phyloP scores from a whole-genome alignment of 53 echinoderm and acorn worm genomes.

The Paracentrotus lividus region DNA sequence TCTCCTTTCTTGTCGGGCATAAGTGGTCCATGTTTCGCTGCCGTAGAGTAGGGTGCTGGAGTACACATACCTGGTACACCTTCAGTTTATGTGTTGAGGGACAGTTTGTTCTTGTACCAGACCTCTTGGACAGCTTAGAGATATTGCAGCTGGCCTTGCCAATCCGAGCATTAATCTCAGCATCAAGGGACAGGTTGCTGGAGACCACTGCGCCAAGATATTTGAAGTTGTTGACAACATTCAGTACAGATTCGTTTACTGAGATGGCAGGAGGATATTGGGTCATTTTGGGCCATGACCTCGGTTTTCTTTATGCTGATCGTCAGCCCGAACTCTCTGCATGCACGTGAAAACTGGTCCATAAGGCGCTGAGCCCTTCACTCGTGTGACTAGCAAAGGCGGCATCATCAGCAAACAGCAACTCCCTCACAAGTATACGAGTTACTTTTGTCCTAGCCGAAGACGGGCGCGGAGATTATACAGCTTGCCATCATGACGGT shows the following conservation, averaged over 20 bases:
- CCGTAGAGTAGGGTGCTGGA: slow-evolving; percentile 67
- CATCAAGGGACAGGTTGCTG: slow-evolving; percentile 53
- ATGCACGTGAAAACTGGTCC: slow-evolving; percentile 61
- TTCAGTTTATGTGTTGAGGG: slow-evolving; percentile 46
- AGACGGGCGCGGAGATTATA: slow-evolving; percentile 49
- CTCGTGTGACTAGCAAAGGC: slow-evolving; percentile 25
- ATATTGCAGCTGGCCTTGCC: slow-evolving; percentile 65
- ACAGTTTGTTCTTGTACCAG: slow-evolving; percentile 64
- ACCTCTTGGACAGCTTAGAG: slow-evolving; percentile 31
- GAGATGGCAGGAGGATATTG: neutral
- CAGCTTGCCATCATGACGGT: neutral
- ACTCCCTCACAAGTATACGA: slow-evolving; percentile 33
- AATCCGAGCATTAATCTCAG: neutral
- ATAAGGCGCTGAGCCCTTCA: slow-evolving; percentile 24
- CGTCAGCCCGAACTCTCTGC: slow-evolving; percentile 67
- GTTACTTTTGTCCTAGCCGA: slow-evolving; percentile 34
- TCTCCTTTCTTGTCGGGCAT: slow-evolving; percentile 38
- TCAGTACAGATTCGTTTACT: neutral
- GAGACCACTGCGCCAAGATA: slow-evolving; percentile 46
- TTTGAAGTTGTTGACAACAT: slow-evolving; percentile 7
- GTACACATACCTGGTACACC: slow-evolving; percentile 42
- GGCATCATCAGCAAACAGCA: slow-evolving; percentile 70
- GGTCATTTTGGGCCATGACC: slow-evolving; percentile 14
- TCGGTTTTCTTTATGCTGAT: slow-evolving; percentile 68
- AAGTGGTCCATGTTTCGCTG: slow-evolving; percentile 45